Percentiles rank a stretch among this genome's conserved stretches.
These are phyloP conservation scores for Drosophila pruinosa DNA, from an alignment of 1,140 invertebrate species.

Conservation along the genomic window DNA sequence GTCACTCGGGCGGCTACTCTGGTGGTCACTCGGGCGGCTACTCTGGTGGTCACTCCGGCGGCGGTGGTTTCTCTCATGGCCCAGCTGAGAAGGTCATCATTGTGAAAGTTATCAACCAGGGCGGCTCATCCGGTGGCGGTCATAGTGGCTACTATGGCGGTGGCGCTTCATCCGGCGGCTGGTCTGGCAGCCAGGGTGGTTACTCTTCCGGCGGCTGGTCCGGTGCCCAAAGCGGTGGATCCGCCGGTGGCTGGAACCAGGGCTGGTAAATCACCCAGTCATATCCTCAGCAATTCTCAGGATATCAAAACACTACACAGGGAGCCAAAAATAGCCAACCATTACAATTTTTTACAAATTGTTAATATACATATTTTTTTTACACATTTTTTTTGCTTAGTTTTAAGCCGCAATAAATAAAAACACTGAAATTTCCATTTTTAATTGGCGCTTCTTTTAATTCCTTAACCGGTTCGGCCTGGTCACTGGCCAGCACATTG, in stretches of 20 bases:
- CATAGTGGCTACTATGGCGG: slow-evolving; percentile 25
- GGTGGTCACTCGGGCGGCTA: slow-evolving; percentile 36
- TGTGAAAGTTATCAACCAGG: slow-evolving; percentile 55
- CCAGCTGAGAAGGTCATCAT: slow-evolving; percentile 61
- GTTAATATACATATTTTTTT: slow-evolving; percentile 35
- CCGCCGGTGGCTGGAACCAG: slow-evolving; percentile 62
- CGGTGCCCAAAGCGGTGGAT: slow-evolving; percentile 14
- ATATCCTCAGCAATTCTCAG: no score
- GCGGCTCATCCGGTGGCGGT: slow-evolving; percentile 8
- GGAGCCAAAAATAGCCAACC: slow-evolving; percentile 47
- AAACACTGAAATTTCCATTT: slow-evolving; percentile 53
- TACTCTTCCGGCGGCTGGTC: slow-evolving; percentile 40
- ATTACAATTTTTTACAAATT: slow-evolving; percentile 33
- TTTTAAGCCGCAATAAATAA: slow-evolving; percentile 46
- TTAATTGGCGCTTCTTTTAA: slow-evolving; percentile 9
- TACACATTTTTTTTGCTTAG: slow-evolving; percentile 50
- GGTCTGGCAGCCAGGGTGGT: slow-evolving; percentile 26
- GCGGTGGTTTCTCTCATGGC: slow-evolving; percentile 18
- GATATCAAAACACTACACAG: slow-evolving; percentile 44
- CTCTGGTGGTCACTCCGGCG: slow-evolving; percentile 20
- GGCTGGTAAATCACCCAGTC: slow-evolving; percentile 49
- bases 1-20: slow-evolving; percentile 30
- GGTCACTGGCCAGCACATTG: not conserved
- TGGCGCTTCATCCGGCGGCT: slow-evolving; percentile 45
- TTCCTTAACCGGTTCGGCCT: slow-evolving; percentile 31